Evolutionary conservation across 2,797 vertebrate species (phyloP).

Genomic region (Thripadectes ignobilis): DNA sequence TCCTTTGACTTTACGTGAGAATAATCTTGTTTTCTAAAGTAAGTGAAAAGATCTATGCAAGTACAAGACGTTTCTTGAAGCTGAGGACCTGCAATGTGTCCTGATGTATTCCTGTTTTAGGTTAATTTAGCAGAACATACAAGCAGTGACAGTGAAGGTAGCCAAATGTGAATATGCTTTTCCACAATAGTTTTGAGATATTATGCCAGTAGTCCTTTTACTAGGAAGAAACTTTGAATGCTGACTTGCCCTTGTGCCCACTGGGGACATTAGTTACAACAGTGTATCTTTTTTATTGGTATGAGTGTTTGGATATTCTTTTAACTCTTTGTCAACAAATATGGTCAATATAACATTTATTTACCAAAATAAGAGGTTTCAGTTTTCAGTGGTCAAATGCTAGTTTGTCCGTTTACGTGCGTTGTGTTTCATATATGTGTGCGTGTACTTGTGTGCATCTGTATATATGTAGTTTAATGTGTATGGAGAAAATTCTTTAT

Average conservation of each 20-base stretch:
- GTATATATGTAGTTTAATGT: not conserved
- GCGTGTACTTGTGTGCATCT: not conserved
- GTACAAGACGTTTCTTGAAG: not conserved
- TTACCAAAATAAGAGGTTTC: not conserved
- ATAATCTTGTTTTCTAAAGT: not conserved
- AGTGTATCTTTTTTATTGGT: not conserved
- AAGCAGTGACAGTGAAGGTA: not conserved
- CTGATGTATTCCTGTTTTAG: not conserved
- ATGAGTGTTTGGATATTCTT: not conserved
- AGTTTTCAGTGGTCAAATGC: not conserved
- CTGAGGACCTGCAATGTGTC: not conserved
- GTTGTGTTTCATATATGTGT: not conserved
- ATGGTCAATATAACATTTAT: accelerated
- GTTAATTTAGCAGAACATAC: not conserved
- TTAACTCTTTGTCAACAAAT: not conserved
- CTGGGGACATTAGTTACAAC: accelerated
- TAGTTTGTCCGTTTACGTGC: not conserved
- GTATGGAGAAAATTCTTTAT: accelerated
- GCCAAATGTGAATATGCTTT: not conserved
- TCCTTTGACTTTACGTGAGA: not conserved
- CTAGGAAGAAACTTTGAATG: not conserved
- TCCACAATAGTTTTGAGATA: not conserved
- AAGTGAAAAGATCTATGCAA: accelerated
- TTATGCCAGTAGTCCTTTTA: not conserved
- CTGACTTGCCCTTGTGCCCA: not conserved